These are phyloP conservation scores for Aethes cnicana DNA, from an alignment of 2,888 invertebrate genomes.

Conservation along the genomic window DNA sequence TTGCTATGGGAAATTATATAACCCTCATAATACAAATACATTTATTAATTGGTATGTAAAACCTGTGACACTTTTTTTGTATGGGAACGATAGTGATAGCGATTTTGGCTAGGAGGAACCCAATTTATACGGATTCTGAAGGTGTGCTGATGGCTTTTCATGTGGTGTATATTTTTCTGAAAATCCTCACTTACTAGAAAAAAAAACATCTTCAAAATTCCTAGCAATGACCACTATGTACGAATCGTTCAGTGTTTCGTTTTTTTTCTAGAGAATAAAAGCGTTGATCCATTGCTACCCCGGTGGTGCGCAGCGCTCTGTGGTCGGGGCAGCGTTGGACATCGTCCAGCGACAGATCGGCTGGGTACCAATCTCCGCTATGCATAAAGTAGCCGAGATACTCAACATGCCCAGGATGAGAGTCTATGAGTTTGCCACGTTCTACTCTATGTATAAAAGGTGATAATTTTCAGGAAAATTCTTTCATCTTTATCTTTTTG, in stretches of 20 bases:
- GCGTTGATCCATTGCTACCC: slow-evolving; percentile 66
- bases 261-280: slow-evolving; percentile 53
- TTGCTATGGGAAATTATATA: no score
- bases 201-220: no score
- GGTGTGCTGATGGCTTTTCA: no score
- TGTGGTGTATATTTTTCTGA: no score
- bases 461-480: slow-evolving; percentile 30
- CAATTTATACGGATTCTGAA: no score
- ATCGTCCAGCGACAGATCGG: slow-evolving; percentile 71
- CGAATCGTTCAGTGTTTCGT: neutral
- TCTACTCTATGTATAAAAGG: slow-evolving; percentile 70
- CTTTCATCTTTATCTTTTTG: neutral
- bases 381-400: slow-evolving; percentile 67
- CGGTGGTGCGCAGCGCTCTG: slow-evolving; percentile 58
- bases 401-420: slow-evolving; percentile 64
- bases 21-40: no score
- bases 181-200: no score
- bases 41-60: no score
- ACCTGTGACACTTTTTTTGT: no score
- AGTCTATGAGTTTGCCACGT: slow-evolving; percentile 69
- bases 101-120: no score
- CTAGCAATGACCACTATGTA: no score
- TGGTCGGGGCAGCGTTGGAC: slow-evolving; percentile 54
- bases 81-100: no score
- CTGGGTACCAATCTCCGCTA: slow-evolving; percentile 73